Evolutionary conservation across 2,113 vertebrate species (phyloP).

Genomic region (Zapornia atra): DNA sequence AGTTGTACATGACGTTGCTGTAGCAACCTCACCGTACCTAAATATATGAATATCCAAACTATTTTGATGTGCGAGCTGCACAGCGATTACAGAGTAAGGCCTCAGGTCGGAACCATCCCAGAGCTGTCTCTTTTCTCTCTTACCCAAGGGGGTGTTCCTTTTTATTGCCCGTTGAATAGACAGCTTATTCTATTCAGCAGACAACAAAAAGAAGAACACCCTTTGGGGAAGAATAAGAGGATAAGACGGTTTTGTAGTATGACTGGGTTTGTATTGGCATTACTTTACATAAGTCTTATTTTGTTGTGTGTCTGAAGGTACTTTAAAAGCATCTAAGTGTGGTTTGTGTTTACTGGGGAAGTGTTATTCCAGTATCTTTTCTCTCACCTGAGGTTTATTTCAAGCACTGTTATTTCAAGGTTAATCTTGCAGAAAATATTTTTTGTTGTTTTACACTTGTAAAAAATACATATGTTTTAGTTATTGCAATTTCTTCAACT

Average conservation of each 20-base stretch:
- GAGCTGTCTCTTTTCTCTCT: neutral
- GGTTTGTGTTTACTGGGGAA: neutral
- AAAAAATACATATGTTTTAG: neutral
- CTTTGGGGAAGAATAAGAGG: neutral
- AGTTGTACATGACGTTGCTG: neutral
- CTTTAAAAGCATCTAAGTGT: neutral
- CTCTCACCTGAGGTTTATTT: neutral
- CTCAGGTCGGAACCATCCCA: neutral
- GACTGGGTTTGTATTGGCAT: neutral
- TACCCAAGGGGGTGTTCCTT: neutral
- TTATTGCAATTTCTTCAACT: neutral
- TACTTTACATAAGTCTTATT: neutral
- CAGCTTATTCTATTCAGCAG: neutral
- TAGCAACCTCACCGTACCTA: slow-evolving; percentile 6
- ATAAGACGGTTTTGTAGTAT: neutral
- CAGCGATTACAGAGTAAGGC: neutral
- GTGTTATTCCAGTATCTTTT: neutral
- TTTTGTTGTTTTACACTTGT: neutral
- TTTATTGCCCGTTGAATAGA: neutral
- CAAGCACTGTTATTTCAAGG: neutral
- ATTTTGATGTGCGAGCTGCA: neutral
- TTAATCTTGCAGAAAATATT: neutral
- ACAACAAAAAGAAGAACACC: neutral
- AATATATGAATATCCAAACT: neutral
- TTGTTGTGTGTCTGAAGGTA: neutral